These are phyloP conservation scores for Nematopogon swammerdamellus DNA, from an alignment of 2,888 invertebrate species.

Conservation along the genomic window DNA sequence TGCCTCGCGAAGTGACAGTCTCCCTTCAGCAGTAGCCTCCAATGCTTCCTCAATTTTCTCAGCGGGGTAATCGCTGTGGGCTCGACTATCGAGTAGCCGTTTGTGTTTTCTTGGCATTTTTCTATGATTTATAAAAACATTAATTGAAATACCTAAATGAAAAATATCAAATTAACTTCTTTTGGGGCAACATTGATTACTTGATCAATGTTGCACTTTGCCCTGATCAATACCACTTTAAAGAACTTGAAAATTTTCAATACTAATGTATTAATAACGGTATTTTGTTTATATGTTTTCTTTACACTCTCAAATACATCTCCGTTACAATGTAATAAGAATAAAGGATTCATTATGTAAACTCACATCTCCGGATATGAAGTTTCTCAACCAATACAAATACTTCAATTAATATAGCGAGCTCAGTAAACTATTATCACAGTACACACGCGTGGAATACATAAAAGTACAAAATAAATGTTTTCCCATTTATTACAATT, in stretches of 20 bases:
- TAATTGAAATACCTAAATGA: background rate
- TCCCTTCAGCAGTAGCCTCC: background rate
- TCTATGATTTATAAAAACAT: background rate
- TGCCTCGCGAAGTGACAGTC: background rate
- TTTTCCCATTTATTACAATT: no score
- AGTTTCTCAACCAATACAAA: background rate
- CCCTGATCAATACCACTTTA: background rate
- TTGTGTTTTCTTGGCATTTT: background rate
- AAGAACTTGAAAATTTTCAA: background rate
- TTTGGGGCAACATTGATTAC: background rate
- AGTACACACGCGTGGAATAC: no score
- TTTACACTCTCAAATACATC: background rate
- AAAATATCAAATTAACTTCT: background rate
- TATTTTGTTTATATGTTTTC: background rate
- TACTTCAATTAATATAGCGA: background rate
- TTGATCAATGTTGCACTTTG: background rate
- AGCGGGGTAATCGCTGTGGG: background rate
- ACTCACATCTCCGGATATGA: background rate
- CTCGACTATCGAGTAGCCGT: constrained; percentile 1
- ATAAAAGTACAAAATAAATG: no score
- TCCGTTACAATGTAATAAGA: background rate
- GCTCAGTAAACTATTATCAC: background rate
- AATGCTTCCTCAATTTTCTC: constrained; percentile 1
- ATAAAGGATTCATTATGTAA: background rate
- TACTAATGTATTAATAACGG: background rate